Base-by-base conservation (phyloP, 2,797 vertebrate species). In the Danio choprae region DNA sequence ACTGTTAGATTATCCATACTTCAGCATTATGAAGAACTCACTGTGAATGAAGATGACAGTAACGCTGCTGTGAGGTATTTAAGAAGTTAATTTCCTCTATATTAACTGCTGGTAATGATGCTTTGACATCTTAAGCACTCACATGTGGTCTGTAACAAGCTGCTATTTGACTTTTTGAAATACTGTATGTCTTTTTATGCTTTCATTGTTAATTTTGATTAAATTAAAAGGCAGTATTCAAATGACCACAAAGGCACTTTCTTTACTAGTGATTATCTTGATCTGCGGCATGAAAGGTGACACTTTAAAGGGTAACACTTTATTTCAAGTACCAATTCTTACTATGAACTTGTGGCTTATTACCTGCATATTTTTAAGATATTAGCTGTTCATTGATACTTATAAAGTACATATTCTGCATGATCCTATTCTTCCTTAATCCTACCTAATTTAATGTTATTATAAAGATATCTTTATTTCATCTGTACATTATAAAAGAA, bases 21-120 rank as follows among this genome's bases (percentile, higher is more conserved):
- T 12, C 48, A 72, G 38, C 18, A 71, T 41, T 12, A 72, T 55
- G 59, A 73, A 64, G 58, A 72, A 41, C 7, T 16, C 43, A 7
- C 15, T 68, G 44, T 50, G 64, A 62, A 64, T 36, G 56, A 13
- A 55, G 58, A 73, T 56, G 44, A 16, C 15, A 55, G 48, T 38
- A 20, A 53, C 38, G 16, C 36, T 75, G 50, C 12, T 58, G 78
- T 65, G 41, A 80, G 78, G 78, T 80, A 80, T 71, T 50, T 48
- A n/a, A 29, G 7, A 41, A 40, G 1, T 18, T 53, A 0, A 70
- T 44, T 36, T 73, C 7, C 5, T 73, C 13, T n/a, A 44, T 58
- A 16, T 59, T 58, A 73, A 59, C 38, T 41, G n/a, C 7, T 55
- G 11, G 20, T 40, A 70, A 53, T 20, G 11, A 55, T 55, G 50